Conservation (phyloP, 2,797 vertebrate species). For the Chelmon rostratus region DNA sequence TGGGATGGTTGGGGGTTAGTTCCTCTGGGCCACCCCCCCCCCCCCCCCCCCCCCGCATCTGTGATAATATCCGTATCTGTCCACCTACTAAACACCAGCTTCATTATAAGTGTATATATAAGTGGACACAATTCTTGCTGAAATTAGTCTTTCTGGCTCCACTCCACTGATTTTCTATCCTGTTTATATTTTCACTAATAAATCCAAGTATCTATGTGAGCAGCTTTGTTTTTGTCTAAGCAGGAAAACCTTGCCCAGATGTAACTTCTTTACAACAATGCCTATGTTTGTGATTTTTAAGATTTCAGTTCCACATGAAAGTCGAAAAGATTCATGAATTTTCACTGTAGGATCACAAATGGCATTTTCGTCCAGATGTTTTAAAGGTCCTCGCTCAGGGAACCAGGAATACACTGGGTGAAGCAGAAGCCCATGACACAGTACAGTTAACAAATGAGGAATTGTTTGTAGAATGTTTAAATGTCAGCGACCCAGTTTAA, state of each 20-base stretch:
- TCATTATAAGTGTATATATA: neutral
- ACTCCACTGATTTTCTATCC: neutral
- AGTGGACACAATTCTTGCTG: neutral
- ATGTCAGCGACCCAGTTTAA: slow-evolving; percentile 13
- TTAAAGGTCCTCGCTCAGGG: neutral
- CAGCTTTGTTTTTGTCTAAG: neutral
- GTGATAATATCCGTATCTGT: slow-evolving; percentile 3
- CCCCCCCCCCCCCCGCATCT: neutral
- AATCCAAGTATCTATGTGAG: neutral
- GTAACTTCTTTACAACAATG: neutral
- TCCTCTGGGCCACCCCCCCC: neutral
- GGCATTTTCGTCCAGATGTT: neutral
- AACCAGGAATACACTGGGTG: neutral
- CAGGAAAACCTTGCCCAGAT: neutral
- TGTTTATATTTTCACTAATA: neutral
- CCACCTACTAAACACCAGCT: neutral
- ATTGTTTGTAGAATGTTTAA: slow-evolving; percentile 13
- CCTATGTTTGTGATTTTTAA: neutral
- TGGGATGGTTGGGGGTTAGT: neutral
- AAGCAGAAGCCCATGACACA: neutral
- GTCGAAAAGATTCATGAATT: neutral
- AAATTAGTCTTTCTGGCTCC: too few relatives aligned
- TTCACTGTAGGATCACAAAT: neutral
- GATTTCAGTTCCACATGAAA: neutral
- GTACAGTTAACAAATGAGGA: slow-evolving; percentile 3